These are phyloP conservation scores for Epirrita christyi DNA, from an alignment of 2,888 invertebrate species.

Conservation along the genomic window DNA sequence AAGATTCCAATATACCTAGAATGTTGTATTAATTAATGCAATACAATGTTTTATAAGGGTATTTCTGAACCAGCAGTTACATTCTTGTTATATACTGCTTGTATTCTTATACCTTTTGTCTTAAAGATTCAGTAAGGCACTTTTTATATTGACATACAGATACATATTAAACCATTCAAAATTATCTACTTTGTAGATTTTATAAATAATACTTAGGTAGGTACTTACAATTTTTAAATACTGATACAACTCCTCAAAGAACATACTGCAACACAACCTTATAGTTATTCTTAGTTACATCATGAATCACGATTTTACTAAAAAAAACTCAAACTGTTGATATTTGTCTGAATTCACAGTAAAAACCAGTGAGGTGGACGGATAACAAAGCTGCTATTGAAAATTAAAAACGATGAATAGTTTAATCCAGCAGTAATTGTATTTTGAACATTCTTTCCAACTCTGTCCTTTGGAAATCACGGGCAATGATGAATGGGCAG, in stretches of 20 bases:
- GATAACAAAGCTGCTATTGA: conserved; percentile 35
- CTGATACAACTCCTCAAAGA: conserved; percentile 27
- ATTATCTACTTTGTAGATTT: conserved; percentile 37
- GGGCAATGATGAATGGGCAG: conserved; percentile 78
- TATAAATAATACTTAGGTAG: conserved; percentile 33
- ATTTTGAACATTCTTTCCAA: conserved; percentile 79
- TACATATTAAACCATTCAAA: conserved; percentile 14
- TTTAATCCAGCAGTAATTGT: conserved; percentile 77
- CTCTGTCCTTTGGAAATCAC: conserved; percentile 75
- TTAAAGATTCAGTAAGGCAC: conserved; percentile 48
- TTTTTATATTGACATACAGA: conserved; percentile 30
- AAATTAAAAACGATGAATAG: conserved; percentile 13
- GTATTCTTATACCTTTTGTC: not conserved
- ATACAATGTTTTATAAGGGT: not conserved
- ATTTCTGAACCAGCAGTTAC: conserved; percentile 2
- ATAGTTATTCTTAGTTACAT: conserved; percentile 1
- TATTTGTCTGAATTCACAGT: conserved; percentile 4
- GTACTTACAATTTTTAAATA: conserved; percentile 31
- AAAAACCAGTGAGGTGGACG: conserved; percentile 44
- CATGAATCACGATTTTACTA: not conserved
- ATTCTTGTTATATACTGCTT: not conserved
- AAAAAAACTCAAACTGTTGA: not conserved
- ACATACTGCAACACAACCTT: conserved; percentile 15
- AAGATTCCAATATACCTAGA: conserved; percentile 21
- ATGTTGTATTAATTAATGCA: not conserved